Evolutionary conservation across 2,113 vertebrate genomes (phyloP).

Genomic region (Epinephelus lanceolatus): DNA sequence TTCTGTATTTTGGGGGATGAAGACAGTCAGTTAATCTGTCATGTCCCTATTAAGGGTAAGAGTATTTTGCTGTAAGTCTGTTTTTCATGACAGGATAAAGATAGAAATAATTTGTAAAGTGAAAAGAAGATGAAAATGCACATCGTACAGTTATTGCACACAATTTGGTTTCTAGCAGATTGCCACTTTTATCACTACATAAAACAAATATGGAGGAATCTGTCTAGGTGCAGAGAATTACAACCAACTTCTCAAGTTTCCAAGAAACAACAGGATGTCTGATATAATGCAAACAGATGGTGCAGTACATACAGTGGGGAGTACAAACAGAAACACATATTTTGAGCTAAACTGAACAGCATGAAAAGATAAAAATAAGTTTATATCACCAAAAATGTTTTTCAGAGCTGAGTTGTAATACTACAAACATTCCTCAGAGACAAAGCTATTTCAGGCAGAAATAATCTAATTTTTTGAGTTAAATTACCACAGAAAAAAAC

Average conservation of each 20-base stretch:
- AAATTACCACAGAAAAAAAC: neutral
- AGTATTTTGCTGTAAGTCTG: neutral
- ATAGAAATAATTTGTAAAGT: neutral
- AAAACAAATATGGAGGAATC: conserved; percentile 38
- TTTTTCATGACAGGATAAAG: conserved; percentile 9
- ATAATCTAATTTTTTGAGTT: neutral
- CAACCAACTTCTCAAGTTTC: conserved; percentile 11
- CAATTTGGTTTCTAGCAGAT: conserved; percentile 5
- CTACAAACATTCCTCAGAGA: conserved; percentile 10
- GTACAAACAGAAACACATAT: conserved; percentile 32
- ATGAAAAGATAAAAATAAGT: conserved; percentile 51
- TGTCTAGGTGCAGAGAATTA: conserved; percentile 4
- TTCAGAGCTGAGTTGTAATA: neutral
- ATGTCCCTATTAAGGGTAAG: neutral
- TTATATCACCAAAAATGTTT: conserved; percentile 25
- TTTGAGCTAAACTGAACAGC: conserved; percentile 34
- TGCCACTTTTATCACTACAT: conserved; percentile 12
- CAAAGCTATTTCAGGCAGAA: conserved; percentile 1
- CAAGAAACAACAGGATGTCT: conserved; percentile 31
- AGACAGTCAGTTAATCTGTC: neutral
- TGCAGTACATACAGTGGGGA: conserved; percentile 8
- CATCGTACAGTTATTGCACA: neutral
- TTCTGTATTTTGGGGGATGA: neutral
- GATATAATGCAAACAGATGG: conserved; percentile 63
- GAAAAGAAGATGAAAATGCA: neutral